These are phyloP conservation scores for Nanorana parkeri DNA, from an alignment of 2,113 vertebrate species.

Conservation along the genomic window DNA sequence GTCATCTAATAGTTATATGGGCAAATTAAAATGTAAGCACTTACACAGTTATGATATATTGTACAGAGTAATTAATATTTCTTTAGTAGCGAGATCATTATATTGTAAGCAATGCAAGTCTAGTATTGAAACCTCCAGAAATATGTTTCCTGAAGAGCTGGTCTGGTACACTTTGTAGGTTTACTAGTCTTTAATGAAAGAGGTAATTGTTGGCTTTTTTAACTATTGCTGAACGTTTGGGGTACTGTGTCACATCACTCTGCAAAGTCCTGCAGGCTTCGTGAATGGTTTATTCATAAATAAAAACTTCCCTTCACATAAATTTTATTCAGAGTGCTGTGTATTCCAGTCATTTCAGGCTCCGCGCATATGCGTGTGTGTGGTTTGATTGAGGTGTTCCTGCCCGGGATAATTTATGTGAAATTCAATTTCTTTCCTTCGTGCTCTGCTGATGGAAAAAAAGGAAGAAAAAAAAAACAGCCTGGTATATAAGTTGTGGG, in stretches of 20 bases:
- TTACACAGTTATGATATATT: no score
- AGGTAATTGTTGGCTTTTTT: constrained; percentile 34
- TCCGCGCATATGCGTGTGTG: constrained; percentile 46
- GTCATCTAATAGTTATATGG: no score
- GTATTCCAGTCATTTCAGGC: constrained; percentile 52
- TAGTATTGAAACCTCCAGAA: background rate
- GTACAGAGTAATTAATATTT: no score
- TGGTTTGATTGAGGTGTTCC: constrained; percentile 58
- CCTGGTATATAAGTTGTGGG: constrained; percentile 55
- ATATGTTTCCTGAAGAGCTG: constrained; percentile 14
- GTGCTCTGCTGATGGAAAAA: constrained; percentile 54
- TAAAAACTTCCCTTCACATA: constrained; percentile 49
- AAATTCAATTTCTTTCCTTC: constrained; percentile 57
- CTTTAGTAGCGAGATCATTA: no score
- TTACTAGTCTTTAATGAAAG: constrained; percentile 35
- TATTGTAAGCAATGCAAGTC: background rate
- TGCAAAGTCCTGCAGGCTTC: background rate
- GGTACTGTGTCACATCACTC: constrained; percentile 13
- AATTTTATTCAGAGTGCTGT: constrained; percentile 44
- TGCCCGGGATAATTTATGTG: constrained; percentile 54
- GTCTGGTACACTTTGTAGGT: constrained; percentile 24
- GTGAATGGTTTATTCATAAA: constrained; percentile 57
- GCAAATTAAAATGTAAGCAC: no score
- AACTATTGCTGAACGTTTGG: constrained; percentile 1
- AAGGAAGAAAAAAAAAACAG: constrained; percentile 3